Evolutionary conservation across 2,797 vertebrate species (phyloP).

Genomic region (Pampus argenteus): DNA sequence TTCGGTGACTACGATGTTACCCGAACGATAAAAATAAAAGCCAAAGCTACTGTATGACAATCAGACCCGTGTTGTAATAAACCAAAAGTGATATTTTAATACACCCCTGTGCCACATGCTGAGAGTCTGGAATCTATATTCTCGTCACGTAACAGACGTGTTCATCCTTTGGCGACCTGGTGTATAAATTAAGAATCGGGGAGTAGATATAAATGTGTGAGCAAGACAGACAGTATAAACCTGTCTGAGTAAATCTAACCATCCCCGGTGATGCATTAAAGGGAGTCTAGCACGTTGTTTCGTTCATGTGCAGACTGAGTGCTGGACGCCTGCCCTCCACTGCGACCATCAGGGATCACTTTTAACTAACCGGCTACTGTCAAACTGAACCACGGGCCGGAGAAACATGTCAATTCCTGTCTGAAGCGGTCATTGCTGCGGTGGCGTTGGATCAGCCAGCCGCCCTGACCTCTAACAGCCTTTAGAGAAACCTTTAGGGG

Average conservation of each 20-base stretch:
- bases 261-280: slow-evolving; percentile 1
- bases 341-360: slow-evolving; percentile 26
- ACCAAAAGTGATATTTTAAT: background rate
- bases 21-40: background rate
- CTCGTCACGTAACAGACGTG: background rate
- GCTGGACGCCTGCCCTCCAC: slow-evolving; percentile 28
- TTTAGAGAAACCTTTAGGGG: slow-evolving; percentile 23
- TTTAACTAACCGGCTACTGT: slow-evolving; percentile 31
- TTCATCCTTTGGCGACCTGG: background rate
- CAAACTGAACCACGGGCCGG: slow-evolving; percentile 7
- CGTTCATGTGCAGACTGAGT: slow-evolving; percentile 7
- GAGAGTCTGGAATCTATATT: background rate
- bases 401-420: slow-evolving; percentile 14
- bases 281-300: slow-evolving; percentile 20
- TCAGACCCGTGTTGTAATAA: background rate
- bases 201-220: slow-evolving; percentile 12
- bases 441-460: background rate
- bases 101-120: no score
- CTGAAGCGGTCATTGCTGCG: slow-evolving; percentile 4
- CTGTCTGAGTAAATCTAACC: slow-evolving; percentile 8
- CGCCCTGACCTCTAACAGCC: slow-evolving; percentile 28
- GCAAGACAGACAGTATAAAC: background rate
- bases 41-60: background rate
- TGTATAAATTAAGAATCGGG: background rate
- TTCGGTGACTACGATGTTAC: background rate